phyloP scores from a whole-genome alignment of 2,888 invertebrate genomes.

The Drosophila rubida region DNA sequence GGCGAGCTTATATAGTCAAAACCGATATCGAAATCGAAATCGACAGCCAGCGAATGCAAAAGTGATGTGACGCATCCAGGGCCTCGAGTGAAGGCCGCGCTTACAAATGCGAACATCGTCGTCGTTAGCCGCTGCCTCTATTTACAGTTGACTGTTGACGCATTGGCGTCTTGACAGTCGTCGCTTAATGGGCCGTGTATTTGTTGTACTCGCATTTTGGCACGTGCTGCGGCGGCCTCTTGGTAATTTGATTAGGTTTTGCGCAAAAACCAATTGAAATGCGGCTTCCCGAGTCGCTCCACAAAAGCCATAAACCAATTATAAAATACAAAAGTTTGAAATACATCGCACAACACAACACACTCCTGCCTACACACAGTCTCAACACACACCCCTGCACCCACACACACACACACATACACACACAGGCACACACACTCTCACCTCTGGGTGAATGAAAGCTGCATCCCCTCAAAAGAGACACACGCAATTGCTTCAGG shows the following conservation, averaged over 20 bases:
- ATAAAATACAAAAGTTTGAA: slow-evolving; percentile 59
- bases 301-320: slow-evolving; percentile 76
- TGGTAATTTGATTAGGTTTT: slow-evolving; percentile 67
- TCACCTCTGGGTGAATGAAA: slow-evolving; percentile 3
- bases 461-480: slow-evolving; percentile 4
- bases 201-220: slow-evolving; percentile 52
- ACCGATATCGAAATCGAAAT: background rate
- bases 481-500: slow-evolving; percentile 20
- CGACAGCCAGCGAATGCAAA: background rate
- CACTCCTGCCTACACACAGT: background rate
- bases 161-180: slow-evolving; percentile 36
- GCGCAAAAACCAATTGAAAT: slow-evolving; percentile 64
- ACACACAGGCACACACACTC: slow-evolving; percentile 3
- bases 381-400: slow-evolving; percentile 10
- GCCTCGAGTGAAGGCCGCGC: slow-evolving; percentile 59
- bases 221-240: slow-evolving; percentile 64
- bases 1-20: slow-evolving; percentile 54
- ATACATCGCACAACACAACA: slow-evolving; percentile 7
- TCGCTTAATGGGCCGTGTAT: slow-evolving; percentile 48
- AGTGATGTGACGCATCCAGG: slow-evolving; percentile 47
- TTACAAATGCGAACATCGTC: slow-evolving; percentile 70
- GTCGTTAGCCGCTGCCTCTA: slow-evolving; percentile 31
- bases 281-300: slow-evolving; percentile 55
- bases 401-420: background rate
- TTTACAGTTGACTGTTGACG: slow-evolving; percentile 34